Conservation (phyloP, 2,797 vertebrate genomes). For the Alauda arvensis region DNA sequence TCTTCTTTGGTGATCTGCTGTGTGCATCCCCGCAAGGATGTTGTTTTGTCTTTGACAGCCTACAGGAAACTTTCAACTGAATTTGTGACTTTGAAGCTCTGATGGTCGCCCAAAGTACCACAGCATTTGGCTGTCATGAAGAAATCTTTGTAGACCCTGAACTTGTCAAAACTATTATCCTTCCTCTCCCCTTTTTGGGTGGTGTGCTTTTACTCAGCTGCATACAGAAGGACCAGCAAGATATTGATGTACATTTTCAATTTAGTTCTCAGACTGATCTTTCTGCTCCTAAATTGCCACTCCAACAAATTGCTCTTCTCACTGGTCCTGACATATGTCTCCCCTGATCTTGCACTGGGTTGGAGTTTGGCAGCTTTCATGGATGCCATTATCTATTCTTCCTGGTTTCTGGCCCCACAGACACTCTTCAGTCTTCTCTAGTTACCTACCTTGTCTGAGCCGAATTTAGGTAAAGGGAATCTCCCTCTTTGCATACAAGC, state of each 20-base stretch:
- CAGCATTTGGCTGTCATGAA: background rate
- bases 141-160: slow-evolving; percentile 1
- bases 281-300: slow-evolving; percentile 17
- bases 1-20: background rate
- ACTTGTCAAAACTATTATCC: background rate
- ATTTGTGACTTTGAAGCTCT: background rate
- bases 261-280: slow-evolving; percentile 8
- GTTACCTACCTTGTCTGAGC: background rate
- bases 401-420: background rate
- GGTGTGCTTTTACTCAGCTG: slow-evolving; percentile 9
- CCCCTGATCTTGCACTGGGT: slow-evolving; percentile 3
- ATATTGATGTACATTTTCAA: slow-evolving; percentile 8
- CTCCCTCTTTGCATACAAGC: background rate
- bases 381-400: slow-evolving; percentile 4
- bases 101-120: background rate
- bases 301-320: slow-evolving; percentile 27
- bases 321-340: background rate
- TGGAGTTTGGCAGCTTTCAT: slow-evolving; percentile 12
- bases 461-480: background rate
- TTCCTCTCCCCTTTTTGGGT: background rate
- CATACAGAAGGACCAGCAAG: slow-evolving; percentile 13
- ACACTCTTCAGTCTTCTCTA: background rate
- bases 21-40: background rate
- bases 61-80: background rate
- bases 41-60: background rate